Conservation (phyloP, 2,797 vertebrate genomes). For the Sebastolobus altivelis region DNA sequence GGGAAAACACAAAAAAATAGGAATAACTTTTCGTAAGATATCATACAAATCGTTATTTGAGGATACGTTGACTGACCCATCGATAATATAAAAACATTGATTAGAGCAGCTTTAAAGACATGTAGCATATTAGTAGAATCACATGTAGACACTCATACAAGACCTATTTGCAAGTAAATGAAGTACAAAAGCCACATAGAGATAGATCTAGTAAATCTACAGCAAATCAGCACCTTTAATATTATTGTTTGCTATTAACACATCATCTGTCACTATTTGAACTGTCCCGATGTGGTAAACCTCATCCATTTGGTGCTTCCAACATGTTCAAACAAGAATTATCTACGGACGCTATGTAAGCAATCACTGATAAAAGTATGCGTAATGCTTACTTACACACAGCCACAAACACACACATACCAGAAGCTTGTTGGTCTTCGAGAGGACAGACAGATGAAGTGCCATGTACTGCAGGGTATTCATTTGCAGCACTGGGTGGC, state of each 20-base stretch:
- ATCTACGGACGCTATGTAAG: neutral
- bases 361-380: neutral
- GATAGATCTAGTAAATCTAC: neutral
- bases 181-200: neutral
- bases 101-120: neutral
- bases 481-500: constrained; percentile 67
- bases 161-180: neutral
- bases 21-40: too few species aligned
- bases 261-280: constrained; percentile 21
- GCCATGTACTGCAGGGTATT: constrained; percentile 45
- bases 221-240: neutral
- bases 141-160: neutral
- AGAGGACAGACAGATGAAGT: constrained; percentile 53
- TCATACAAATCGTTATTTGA: too few species aligned
- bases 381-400: neutral
- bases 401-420: constrained; percentile 3
- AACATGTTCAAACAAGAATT: neutral
- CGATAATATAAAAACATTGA: neutral
- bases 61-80: too few species aligned
- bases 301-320: constrained; percentile 1
- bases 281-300: neutral
- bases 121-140: neutral
- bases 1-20: too few species aligned
- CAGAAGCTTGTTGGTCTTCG: neutral
- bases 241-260: neutral